phyloP scores from a whole-genome alignment of 2,113 vertebrate species.

The Urocolius indicus region DNA sequence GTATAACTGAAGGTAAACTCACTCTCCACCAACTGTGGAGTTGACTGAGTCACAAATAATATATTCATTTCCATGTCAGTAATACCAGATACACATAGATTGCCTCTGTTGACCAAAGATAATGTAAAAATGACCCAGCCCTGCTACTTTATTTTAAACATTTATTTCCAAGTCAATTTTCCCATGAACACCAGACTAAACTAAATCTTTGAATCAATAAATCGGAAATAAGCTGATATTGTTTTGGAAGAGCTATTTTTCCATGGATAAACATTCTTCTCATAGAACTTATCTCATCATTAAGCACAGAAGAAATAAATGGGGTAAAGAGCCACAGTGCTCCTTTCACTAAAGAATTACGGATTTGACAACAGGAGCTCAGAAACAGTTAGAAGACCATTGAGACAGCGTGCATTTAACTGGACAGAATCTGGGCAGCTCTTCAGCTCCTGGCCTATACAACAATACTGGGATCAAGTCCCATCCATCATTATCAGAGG shows the following conservation, averaged over 20 bases:
- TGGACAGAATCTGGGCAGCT: neutral
- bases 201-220: neutral
- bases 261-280: neutral
- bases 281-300: neutral
- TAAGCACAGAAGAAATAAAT: neutral
- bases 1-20: neutral
- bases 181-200: neutral
- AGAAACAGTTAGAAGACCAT: neutral
- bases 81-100: neutral
- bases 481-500: neutral
- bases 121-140: neutral
- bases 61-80: neutral
- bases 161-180: neutral
- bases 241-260: neutral
- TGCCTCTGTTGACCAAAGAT: neutral
- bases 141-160: neutral
- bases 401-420: neutral
- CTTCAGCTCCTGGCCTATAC: neutral
- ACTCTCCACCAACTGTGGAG: neutral
- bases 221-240: neutral
- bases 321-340: neutral
- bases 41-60: neutral
- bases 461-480: neutral
- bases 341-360: neutral
- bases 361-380: neutral